Evolutionary conservation across 2,113 vertebrate species (phyloP), one percentile per base, ranked within the genome.

Genomic region (Chlorodrepanis virens): DNA sequence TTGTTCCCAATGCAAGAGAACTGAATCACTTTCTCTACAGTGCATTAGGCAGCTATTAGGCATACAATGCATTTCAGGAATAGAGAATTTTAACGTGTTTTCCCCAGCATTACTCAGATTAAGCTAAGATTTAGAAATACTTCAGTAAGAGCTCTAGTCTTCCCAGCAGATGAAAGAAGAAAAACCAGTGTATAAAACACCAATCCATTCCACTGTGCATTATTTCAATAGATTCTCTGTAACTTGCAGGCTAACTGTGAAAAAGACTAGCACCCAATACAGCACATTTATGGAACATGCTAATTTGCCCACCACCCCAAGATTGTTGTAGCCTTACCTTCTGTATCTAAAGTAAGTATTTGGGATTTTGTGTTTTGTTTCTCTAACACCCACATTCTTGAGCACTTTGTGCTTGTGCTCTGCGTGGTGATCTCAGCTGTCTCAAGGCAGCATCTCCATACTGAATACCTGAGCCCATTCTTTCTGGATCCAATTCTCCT

Each of bases 401-500:
- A 70, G 96, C 97, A 59, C 97, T 98, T 13, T 98, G 96, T 80
- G 98, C 97, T 89, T 98, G 98, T 39, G 98, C 88, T 57, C 98
- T 98, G 10, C 97, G 97, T 5, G 98, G 98, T 25, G 98, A 98
- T 90, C 98, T 96, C 65, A 98, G 89, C 91, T 98, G 98, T 91
- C 98, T 96, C 95, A 98, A 90, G 70, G 98, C 98, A n/a, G 98
- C 98, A 8, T 98, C 98, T 95, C 98, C 98, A 22, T 98, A 98
- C 59, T 98, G 98, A 94, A 98, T 98, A 57, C 98, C 98, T 29
- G 98, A 98, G 89, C 98, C 98, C 98, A 98, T 98, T 85, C 98
- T 97, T 87, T 98, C 98, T 6, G 98, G 98, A 97, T 98, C 98
- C 96, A 98, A 23, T 82, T 98, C 98, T 97, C 98, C 98, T 98